phyloP scores from a whole-genome alignment of 2,888 invertebrate species.

The Mythimna pallens region DNA sequence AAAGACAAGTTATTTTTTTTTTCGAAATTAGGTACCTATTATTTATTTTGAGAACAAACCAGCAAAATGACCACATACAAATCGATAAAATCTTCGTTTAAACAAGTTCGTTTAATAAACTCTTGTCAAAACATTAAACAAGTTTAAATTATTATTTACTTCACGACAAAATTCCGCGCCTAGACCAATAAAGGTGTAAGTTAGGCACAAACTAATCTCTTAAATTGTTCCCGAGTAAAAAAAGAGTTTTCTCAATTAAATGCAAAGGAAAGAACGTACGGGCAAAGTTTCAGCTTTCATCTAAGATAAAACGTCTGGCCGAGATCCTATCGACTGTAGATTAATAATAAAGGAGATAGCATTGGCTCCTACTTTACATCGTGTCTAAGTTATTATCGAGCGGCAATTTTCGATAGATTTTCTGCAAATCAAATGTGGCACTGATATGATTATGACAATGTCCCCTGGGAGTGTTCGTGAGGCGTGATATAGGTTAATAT shows the following conservation, averaged over 20 bases:
- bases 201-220: slow-evolving; percentile 73
- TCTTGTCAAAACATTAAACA: not conserved
- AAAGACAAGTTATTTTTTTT: no score
- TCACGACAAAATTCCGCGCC: slow-evolving; percentile 12
- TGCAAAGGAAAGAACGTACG: slow-evolving; percentile 80
- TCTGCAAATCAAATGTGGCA: slow-evolving; percentile 42
- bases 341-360: slow-evolving; percentile 81
- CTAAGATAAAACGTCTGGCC: slow-evolving; percentile 85
- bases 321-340: slow-evolving; percentile 79
- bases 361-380: slow-evolving; percentile 53
- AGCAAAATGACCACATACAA: not conserved
- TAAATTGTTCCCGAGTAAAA: slow-evolving; percentile 77
- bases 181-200: slow-evolving; percentile 51
- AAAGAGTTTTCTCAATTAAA: slow-evolving; percentile 85
- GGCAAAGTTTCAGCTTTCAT: slow-evolving; percentile 83
- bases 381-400: slow-evolving; percentile 47
- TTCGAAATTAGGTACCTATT: no score
- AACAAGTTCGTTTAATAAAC: not conserved
- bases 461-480: slow-evolving; percentile 37
- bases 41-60: not conserved
- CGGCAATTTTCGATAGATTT: slow-evolving; percentile 46
- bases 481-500: slow-evolving; percentile 36
- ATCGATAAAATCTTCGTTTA: not conserved
- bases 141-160: not conserved
- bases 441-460: slow-evolving; percentile 42